Evolutionary conservation across 92 coral and sea anemone genomes (phyloP), one percentile per base, ranked within the genome.

Genomic region (Bergia sp.): DNA sequence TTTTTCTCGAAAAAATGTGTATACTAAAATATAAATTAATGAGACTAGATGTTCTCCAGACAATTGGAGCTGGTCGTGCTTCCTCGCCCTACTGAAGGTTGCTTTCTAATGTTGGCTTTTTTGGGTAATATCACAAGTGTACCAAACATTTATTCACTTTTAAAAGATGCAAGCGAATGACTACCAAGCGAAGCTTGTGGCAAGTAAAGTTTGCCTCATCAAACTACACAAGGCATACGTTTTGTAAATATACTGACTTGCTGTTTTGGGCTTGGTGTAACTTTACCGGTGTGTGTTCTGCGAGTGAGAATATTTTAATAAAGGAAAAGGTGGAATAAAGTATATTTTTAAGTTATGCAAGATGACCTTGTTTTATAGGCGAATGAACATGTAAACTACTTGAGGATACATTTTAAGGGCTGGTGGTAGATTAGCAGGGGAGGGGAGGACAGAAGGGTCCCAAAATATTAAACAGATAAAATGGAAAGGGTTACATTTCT

Each of bases 251-350:
- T n/a, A 12, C 61, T 43, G 57, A 44, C 7, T 5, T 83, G 82
- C 20, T 21, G 55, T n/a, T 13, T 64, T 41, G 40, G 21, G 55
- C 73, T 23, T 58, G 36, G 86, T 40, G 43, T 0, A 47, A 65
- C 23, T 15, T 47, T 15, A 10, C 53, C 36, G n/a, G 76, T 29
- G 58, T 67, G 86, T 82, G 75, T 82, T 69, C 61, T 49, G 67
- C 55, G 76, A 66, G 86, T 82, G 86, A 82, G 58, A 82, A 42
- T 82, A 82, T 82, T 82, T 82, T 82, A 41, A 45, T 82, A 82
- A 66, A 18, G 73, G 73, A 43, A 82, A 36, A 66, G 53, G 12
- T 23, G 76, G 37, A 82, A 82, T 82, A 82, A 82, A 82, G 67
- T 82, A n/a, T 67, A 82, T 82, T 82, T 82, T 82, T 29, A 69